Percentiles rank a stretch among this genome's conserved stretches.
Conservation (phyloP, 1,140 invertebrate genomes). For the Elysia chlorotica region DNA sequence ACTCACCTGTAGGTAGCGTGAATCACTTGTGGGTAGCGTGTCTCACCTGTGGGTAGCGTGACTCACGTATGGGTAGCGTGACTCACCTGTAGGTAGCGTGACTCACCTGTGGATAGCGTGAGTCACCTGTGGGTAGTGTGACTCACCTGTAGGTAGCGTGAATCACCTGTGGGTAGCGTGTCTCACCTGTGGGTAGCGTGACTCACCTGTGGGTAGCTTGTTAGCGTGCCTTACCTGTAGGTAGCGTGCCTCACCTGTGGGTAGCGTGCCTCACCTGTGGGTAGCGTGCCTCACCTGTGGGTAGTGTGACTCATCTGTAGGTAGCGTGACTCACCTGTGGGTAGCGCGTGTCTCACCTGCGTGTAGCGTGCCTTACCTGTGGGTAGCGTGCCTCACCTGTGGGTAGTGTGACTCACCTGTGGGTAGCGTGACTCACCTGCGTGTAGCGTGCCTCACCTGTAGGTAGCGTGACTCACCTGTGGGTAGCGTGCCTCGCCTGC, state of each 20-base stretch:
- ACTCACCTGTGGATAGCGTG: background rate
- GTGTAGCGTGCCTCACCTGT: background rate
- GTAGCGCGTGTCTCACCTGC: background rate
- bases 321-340: background rate
- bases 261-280: background rate
- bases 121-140: background rate
- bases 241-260: background rate
- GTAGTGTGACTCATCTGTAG: background rate
- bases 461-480: background rate
- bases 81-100: background rate
- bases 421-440: conserved; percentile 36
- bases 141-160: background rate
- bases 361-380: background rate
- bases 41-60: background rate
- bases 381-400: background rate
- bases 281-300: background rate
- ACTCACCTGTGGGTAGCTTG: too few relatives aligned
- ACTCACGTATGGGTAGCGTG: background rate
- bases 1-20: too few relatives aligned
- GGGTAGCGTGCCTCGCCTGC: background rate
- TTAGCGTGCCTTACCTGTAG: too few relatives aligned
- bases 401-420: conserved; percentile 29
- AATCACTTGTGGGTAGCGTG: background rate
- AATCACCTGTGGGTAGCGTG: background rate
- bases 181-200: too few relatives aligned